Base-by-base conservation (phyloP, 2,888 invertebrate species). In the Eugnorisma glareosa region DNA sequence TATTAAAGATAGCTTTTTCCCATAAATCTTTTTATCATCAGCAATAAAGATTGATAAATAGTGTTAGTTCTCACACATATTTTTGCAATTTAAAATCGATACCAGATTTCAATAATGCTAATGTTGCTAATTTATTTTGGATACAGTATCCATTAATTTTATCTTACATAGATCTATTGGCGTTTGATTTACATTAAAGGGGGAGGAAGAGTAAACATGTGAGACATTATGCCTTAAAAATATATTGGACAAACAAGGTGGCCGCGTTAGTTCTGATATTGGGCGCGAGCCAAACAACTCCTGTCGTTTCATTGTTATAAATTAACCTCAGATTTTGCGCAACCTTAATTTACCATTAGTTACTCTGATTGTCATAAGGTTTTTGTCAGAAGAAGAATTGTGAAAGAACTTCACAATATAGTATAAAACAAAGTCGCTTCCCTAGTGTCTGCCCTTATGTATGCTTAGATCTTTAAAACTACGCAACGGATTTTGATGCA, bases 61-160 rank as follows among this genome's bases (percentile, higher is more conserved):
- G 28, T 28, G 35, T 24, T 54, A n/a, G 0, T 37, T 40, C 67
- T 78, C 31, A 78, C 48, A 67, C 48, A 35, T 35, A 18, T 45
- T 67, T 57, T 15, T 7, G 10, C 15, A 48, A 40, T 59, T 18
- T 2, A 15, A 24, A 57, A n/a, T 57, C 37, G 28, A 21, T 59
- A 57, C 4, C 24, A 6, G 18, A 45, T 77, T 45, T 1, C 21
- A 45, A 57, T 66, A 45, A 73, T 35, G 43, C 21, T 37, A 37
- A 45, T 45, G 24, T 28, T 28, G 61, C 24, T 35, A 37, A 68
- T 81, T 73, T 54, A 40, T 74, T 57, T 35, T 11, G 43, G 15
- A 66, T 21, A n/a, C 28, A 15, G 67, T 51, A 57, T 45, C 3
- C 5, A 76, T 67, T 43, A 40, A 67, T 66, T 51, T 54, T 28